These are phyloP conservation scores for Mesorhabditis belari DNA, from an alignment of 2,888 invertebrate genomes.

Conservation along the genomic window DNA sequence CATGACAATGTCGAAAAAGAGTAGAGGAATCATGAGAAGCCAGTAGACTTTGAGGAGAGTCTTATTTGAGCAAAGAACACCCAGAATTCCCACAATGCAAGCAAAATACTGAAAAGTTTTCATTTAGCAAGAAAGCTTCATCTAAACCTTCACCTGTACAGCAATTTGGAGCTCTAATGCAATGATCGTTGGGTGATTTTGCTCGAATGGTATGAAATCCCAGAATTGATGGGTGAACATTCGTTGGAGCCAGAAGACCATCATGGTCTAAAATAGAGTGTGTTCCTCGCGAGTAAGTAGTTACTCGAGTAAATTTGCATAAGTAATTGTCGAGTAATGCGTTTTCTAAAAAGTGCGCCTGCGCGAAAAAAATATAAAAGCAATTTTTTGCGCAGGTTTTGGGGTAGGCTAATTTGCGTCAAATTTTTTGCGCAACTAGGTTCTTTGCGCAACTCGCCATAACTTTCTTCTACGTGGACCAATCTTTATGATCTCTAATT, in stretches of 20 bases:
- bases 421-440: too few species aligned
- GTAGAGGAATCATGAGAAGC: slow-evolving; percentile 22
- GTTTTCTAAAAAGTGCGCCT: too few species aligned
- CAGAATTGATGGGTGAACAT: background rate
- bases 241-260: background rate
- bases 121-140: background rate
- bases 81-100: slow-evolving; percentile 12
- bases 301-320: too few species aligned
- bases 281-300: background rate
- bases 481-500: too few species aligned
- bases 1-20: slow-evolving; percentile 10
- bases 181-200: background rate
- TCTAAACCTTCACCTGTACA: background rate
- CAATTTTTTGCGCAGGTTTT: too few species aligned
- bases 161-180: slow-evolving; percentile 3
- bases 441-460: too few species aligned
- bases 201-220: background rate
- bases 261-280: background rate
- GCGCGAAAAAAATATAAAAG: too few species aligned
- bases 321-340: too few species aligned
- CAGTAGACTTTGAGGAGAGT: slow-evolving; percentile 10
- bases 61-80: slow-evolving; percentile 13
- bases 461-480: too few species aligned
- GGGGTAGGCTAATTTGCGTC: too few species aligned
- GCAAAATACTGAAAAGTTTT: slow-evolving; percentile 14